Conservation (phyloP, 2,113 vertebrate genomes). For the Rhinolophus sinicus region DNA sequence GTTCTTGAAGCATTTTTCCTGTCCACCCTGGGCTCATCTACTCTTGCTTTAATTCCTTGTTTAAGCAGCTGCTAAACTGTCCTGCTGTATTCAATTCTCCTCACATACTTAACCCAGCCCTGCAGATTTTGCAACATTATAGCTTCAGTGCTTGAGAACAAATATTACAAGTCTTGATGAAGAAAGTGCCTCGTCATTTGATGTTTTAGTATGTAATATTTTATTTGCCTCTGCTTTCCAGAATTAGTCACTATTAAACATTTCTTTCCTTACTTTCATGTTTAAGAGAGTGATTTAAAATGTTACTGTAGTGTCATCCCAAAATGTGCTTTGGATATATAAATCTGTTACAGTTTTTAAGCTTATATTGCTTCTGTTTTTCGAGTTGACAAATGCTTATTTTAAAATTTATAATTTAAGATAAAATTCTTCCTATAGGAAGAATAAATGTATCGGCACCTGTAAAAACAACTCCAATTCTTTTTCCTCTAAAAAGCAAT, state of each 20-base stretch:
- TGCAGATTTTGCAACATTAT: slow-evolving; percentile 17
- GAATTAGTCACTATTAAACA: slow-evolving; percentile 52
- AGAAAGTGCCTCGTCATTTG: not conserved
- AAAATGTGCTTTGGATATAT: slow-evolving; percentile 33
- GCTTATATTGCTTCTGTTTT: slow-evolving; percentile 61
- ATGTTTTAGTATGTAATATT: not conserved
- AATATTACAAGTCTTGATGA: slow-evolving; percentile 4
- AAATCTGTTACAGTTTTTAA: slow-evolving; percentile 44
- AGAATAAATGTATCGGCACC: slow-evolving; percentile 77
- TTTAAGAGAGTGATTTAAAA: slow-evolving; percentile 53
- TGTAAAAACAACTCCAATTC: slow-evolving; percentile 80
- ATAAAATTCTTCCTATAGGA: slow-evolving; percentile 74
- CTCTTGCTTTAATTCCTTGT: slow-evolving; percentile 41
- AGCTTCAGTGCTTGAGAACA: slow-evolving; percentile 27
- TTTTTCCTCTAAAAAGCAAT: slow-evolving; percentile 78
- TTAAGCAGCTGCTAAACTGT: slow-evolving; percentile 60
- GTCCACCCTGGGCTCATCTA: slow-evolving; percentile 3
- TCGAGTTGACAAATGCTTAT: slow-evolving; percentile 69
- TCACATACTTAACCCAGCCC: slow-evolving; percentile 44
- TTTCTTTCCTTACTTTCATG: slow-evolving; percentile 47
- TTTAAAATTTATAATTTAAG: slow-evolving; percentile 72
- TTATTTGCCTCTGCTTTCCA: slow-evolving; percentile 52
- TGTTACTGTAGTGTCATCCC: slow-evolving; percentile 24
- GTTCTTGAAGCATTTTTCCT: slow-evolving; percentile 65
- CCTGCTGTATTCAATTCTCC: slow-evolving; percentile 50